phyloP scores from a whole-genome alignment of 1,140 invertebrate species.

The Tetramorium simillimum region DNA sequence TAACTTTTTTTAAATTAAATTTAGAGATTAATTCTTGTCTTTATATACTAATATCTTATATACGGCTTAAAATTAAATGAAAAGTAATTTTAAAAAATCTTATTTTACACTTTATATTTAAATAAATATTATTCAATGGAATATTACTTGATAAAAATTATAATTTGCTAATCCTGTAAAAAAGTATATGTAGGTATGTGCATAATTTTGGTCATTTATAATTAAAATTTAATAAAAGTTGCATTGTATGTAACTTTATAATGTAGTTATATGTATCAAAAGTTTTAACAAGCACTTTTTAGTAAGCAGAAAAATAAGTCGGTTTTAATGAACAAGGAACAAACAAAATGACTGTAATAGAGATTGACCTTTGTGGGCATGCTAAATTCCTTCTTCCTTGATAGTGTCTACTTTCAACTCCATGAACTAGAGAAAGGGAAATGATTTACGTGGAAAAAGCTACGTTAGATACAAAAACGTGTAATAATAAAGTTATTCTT shows the following conservation, averaged over 20 bases:
- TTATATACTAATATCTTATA: too few species aligned
- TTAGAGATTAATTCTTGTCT: too few species aligned
- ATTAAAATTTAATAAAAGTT: not conserved
- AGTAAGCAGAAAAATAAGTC: not conserved
- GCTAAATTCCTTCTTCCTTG: not conserved
- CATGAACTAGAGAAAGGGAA: slow-evolving; percentile 12
- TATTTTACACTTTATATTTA: too few species aligned
- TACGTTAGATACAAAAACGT: not conserved
- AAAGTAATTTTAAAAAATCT: too few species aligned
- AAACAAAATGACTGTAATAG: slow-evolving; percentile 2
- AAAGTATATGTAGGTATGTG: not conserved
- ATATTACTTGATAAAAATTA: too few species aligned
- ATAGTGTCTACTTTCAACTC: slow-evolving; percentile 34
- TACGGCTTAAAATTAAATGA: too few species aligned
- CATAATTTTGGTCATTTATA: not conserved
- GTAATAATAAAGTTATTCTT: not conserved
- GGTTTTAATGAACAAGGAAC: not conserved
- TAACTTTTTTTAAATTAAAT: too few species aligned
- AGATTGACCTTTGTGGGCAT: slow-evolving; percentile 1
- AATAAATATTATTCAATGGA: too few species aligned
- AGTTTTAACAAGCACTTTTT: not conserved
- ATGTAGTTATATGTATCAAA: not conserved
- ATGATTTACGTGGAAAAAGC: slow-evolving; percentile 30
- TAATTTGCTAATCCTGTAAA: not conserved
- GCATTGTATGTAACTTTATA: not conserved